A percentile compares a stretch with the other conserved stretches of the same genome.
Conservation (phyloP, 2,888 invertebrate species). For the Helobdella robusta region DNA sequence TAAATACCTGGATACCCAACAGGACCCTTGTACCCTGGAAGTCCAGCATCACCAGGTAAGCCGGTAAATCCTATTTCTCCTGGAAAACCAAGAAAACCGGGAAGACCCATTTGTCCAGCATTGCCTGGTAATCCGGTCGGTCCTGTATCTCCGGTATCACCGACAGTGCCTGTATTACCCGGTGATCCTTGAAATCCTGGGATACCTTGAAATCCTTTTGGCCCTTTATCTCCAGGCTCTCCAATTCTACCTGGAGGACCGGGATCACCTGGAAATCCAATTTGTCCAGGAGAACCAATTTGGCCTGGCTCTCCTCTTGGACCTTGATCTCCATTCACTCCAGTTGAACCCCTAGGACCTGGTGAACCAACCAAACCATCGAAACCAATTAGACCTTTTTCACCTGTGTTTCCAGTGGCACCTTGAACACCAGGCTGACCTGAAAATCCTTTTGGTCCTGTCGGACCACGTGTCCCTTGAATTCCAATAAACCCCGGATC, state of each 20-base stretch:
- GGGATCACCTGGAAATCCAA: conserved; percentile 1
- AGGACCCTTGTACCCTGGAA: conserved; percentile 24
- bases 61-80: conserved; percentile 9
- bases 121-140: conserved; percentile 24
- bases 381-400: conserved; percentile 22
- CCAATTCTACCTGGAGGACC: neutral
- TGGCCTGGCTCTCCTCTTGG: conserved; percentile 20
- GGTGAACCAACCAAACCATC: no score
- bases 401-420: conserved; percentile 19
- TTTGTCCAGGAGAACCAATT: conserved; percentile 21
- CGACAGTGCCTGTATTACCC: conserved; percentile 15
- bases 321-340: conserved; percentile 27
- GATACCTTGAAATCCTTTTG: conserved; percentile 29
- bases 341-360: conserved; percentile 28
- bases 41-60: conserved; percentile 17
- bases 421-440: conserved; percentile 17
- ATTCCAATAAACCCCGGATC: neutral
- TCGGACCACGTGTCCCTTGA: neutral
- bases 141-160: conserved; percentile 25
- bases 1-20: conserved; percentile 26
- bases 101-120: no score
- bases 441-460: conserved; percentile 26
- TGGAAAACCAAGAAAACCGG: conserved; percentile 1
- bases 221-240: conserved; percentile 25
- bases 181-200: conserved; percentile 28